phyloP scores from a whole-genome alignment of 2,888 invertebrate species.

The Ormyrus thymus region DNA sequence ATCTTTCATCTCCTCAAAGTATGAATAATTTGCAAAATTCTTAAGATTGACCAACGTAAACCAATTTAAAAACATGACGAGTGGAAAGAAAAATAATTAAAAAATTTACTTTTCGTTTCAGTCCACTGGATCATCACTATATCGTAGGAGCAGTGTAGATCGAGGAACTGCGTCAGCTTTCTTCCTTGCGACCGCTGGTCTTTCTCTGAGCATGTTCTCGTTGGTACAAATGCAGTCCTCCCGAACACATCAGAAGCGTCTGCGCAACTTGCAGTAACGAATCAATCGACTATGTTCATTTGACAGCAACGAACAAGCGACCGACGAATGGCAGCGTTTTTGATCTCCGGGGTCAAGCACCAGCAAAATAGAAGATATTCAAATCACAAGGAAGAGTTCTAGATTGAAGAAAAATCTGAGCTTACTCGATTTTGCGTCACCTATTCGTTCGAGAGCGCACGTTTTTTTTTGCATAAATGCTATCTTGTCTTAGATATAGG shows the following conservation, averaged over 20 bases:
- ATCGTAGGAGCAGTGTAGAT: conserved; percentile 63
- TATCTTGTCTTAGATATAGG: background rate
- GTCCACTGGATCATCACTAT: conserved; percentile 59
- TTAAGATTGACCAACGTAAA: too few species aligned
- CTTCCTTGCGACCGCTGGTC: conserved; percentile 68
- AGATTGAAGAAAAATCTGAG: background rate
- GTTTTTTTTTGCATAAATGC: background rate
- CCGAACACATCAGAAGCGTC: conserved; percentile 61
- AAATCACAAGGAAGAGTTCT: background rate
- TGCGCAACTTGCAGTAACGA: conserved; percentile 55
- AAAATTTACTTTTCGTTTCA: conserved; percentile 42
- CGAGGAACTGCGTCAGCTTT: conserved; percentile 65
- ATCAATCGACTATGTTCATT: background rate
- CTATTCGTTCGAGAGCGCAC: background rate
- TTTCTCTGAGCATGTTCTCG: conserved; percentile 71
- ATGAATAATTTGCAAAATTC: too few species aligned
- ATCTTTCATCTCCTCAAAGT: background rate
- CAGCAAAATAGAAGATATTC: background rate
- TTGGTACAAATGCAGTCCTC: conserved; percentile 68
- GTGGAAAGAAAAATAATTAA: background rate
- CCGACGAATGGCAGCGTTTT: background rate
- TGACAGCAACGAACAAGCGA: background rate
- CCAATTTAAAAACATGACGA: too few species aligned
- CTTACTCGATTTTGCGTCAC: background rate
- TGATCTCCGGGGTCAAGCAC: background rate